Evolutionary conservation across 2,797 vertebrate genomes (phyloP).

Genomic region (Ceryle rudis): DNA sequence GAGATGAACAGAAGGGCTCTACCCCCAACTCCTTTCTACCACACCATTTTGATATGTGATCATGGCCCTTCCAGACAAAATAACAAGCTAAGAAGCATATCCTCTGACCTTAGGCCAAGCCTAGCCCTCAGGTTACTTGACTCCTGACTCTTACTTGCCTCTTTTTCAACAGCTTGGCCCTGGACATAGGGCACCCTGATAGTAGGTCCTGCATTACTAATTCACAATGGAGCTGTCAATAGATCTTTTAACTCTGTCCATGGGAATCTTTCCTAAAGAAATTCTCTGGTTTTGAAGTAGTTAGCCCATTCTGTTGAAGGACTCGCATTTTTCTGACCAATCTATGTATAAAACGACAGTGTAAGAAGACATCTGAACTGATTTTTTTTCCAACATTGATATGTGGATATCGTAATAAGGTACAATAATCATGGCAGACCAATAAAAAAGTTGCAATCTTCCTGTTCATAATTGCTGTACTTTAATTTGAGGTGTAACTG

Average conservation of each 20-base stretch:
- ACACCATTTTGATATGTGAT: not conserved
- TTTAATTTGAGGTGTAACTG: not conserved
- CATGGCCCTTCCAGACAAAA: not conserved
- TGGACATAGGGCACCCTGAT: not conserved
- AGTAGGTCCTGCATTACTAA: not conserved
- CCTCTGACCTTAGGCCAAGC: not conserved
- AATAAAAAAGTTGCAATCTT: not conserved
- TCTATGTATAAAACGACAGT: accelerated
- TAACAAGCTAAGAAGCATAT: not conserved
- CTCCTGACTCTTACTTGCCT: not conserved
- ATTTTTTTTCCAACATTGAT: not conserved
- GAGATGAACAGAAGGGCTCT: not conserved
- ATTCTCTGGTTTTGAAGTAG: not conserved
- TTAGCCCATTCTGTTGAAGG: not conserved
- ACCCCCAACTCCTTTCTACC: not conserved
- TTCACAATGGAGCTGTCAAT: not conserved
- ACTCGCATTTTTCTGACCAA: not conserved
- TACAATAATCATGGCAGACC: not conserved
- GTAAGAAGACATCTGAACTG: not conserved
- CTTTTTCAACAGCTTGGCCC: not conserved
- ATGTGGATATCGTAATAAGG: not conserved
- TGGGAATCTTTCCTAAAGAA: not conserved
- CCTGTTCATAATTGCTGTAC: not conserved
- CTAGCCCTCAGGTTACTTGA: not conserved
- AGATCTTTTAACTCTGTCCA: not conserved